Percentiles rank a stretch among this genome's conserved stretches.
These are phyloP conservation scores for Drosophila robusta DNA, from an alignment of 2,888 invertebrate species.

Conservation along the genomic window DNA sequence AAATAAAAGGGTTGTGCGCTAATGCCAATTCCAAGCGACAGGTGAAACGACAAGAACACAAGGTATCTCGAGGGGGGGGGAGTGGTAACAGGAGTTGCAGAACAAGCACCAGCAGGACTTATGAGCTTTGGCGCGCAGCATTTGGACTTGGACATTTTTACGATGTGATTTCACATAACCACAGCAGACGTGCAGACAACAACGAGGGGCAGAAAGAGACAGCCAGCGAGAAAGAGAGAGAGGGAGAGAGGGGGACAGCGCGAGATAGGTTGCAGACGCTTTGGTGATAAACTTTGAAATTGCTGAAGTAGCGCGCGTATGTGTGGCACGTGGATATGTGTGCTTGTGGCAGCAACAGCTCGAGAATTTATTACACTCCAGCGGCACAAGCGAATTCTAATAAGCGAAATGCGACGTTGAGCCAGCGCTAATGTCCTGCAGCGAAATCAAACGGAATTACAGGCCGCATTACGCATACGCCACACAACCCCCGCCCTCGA, in stretches of 20 bases:
- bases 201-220: conserved; percentile 3
- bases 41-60: conserved; percentile 54
- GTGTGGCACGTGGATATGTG: conserved; percentile 26
- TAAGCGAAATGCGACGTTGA: conserved; percentile 76
- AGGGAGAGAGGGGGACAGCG: conserved; percentile 4
- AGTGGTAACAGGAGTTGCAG: background rate
- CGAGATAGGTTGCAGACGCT: conserved; percentile 68
- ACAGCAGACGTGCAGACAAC: conserved; percentile 76
- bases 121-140: conserved; percentile 79
- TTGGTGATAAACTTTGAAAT: conserved; percentile 80
- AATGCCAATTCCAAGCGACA: conserved; percentile 64
- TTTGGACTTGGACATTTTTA: conserved; percentile 83
- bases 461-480: conserved; percentile 62
- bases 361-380: conserved; percentile 77
- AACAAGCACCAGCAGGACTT: conserved; percentile 65
- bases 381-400: conserved; percentile 80
- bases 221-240: background rate
- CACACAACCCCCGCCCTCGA: background rate
- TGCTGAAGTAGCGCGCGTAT: conserved; percentile 54
- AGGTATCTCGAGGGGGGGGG: background rate
- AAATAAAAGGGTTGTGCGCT: conserved; percentile 44
- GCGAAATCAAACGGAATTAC: conserved; percentile 71
- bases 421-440: conserved; percentile 70
- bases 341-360: conserved; percentile 31
- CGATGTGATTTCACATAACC: conserved; percentile 83